Conservation (phyloP, 2,113 vertebrate genomes). For the Macquaria ambigua region DNA sequence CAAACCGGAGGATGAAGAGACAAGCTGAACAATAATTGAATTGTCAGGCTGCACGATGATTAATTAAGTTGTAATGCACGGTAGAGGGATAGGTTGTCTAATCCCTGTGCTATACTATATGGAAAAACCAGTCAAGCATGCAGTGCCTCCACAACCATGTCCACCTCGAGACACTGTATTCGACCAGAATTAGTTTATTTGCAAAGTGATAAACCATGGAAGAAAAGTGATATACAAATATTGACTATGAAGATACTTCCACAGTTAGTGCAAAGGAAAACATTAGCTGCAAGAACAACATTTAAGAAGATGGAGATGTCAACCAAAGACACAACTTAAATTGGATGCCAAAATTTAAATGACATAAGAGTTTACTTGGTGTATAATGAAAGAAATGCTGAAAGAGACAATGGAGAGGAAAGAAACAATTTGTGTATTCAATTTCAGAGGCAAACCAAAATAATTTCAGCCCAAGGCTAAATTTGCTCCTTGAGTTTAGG, state of each 20-base stretch:
- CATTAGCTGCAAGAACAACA: conserved; percentile 1
- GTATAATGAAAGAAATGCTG: neutral
- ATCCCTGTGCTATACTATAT: neutral
- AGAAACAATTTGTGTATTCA: neutral
- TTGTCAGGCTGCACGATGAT: conserved; percentile 6
- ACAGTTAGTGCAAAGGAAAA: neutral
- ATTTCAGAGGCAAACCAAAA: neutral
- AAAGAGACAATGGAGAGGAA: neutral
- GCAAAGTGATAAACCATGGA: neutral
- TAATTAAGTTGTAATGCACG: neutral
- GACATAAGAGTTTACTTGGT: neutral
- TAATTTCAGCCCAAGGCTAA: neutral
- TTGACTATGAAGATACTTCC: neutral
- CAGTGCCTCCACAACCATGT: neutral
- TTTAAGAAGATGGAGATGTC: neutral
- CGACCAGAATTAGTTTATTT: neutral
- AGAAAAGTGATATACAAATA: neutral
- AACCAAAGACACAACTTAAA: neutral
- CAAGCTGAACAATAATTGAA: conserved; percentile 10
- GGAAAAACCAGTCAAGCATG: conserved; percentile 9
- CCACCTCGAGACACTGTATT: neutral
- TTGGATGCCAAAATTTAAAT: neutral
- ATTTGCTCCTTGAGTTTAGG: neutral
- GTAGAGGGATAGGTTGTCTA: neutral
- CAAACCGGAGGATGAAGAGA: neutral